Evolutionary conservation across 2,113 vertebrate species (phyloP), one percentile per base, ranked within the genome.

Genomic region (Aphyosemion australe): DNA sequence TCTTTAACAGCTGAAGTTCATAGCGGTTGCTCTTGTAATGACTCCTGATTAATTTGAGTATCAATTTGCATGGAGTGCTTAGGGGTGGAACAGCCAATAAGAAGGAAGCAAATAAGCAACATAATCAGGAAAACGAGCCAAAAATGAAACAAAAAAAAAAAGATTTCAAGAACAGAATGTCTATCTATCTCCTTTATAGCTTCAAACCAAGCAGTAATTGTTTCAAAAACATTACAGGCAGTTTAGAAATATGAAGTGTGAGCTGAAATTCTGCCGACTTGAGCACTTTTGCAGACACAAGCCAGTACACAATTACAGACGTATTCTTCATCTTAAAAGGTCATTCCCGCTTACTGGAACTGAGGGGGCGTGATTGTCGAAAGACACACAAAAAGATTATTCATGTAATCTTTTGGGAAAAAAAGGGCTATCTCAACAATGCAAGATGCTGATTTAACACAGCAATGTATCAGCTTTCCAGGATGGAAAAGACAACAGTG

Each of bases 271-370:
- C 13, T 51, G 42, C 14, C 11, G 31, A 12, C 58, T 0, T 45
- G 16, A n/a, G 16, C 10, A 54, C 4, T 46, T 10, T 48, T 52
- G 41, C 34, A 46, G 6, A 11, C 20, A 11, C 70, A 54, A 46
- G 52, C 26, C 12, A 21, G 9, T 11, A 15, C 46, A 75, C 16
- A 67, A 47, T 65, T 41, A 59, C n/a, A 72, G 18, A 53, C 21
- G 69, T 60, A 83, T 69, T 57, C 53, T 12, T 72, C 26, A 61
- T 75, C 32, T 47, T 20, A 58, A 70, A 71, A 51, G 7, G 18
- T 21, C 19, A 69, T 68, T 77, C 43, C 16, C 1, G 4, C 20
- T 88, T 82, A 79, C 81, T 60, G 81, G 79, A 89, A 87, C 8
- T 5, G 32, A 3, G 53, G 59, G 18, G 59, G 18, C 0, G 1